Evolutionary conservation across 2,888 invertebrate genomes (phyloP).

Genomic region (Ferdinandea cuprea): DNA sequence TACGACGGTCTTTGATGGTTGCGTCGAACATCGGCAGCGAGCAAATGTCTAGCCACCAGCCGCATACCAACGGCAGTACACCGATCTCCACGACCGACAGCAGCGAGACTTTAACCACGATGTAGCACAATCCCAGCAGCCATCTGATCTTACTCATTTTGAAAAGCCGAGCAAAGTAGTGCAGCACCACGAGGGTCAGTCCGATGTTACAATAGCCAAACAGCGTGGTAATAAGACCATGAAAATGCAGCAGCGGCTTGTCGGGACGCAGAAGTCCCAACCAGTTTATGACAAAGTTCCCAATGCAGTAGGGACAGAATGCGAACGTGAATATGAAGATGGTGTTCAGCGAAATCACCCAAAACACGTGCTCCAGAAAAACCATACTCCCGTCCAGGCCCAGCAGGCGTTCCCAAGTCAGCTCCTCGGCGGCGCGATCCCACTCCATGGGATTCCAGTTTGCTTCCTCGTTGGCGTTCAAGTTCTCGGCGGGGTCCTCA

Average conservation of each 20-base stretch:
- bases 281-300: conserved; percentile 90
- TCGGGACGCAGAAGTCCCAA: conserved; percentile 84
- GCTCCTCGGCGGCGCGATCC: conserved; percentile 98
- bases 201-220: conserved; percentile 97
- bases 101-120: conserved; percentile 91
- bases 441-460: conserved; percentile 99
- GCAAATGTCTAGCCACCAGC: conserved; percentile 99
- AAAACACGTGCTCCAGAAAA: conserved; percentile 99
- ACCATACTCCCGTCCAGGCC: conserved; percentile 98
- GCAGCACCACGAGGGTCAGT: conserved; percentile 90
- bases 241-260: conserved; percentile 90
- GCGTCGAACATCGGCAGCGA: conserved; percentile 96
- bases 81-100: conserved; percentile 98
- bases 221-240: conserved; percentile 95
- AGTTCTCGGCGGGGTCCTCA: conserved; percentile 83
- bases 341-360: conserved; percentile 98
- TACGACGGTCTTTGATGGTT: conserved; percentile 92
- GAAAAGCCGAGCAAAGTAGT: conserved; percentile 91
- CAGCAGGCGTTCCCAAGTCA: conserved; percentile 98
- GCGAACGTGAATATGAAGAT: conserved; percentile 98
- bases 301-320: conserved; percentile 98
- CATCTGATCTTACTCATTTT: conserved; percentile 91
- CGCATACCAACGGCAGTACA: conserved; percentile 97
- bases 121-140: conserved; percentile 95
- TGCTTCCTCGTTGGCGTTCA: conserved; percentile 82